Percentiles rank a stretch among this genome's conserved stretches.
Conservation (phyloP, 2,888 invertebrate species). For the Eumacrocentrus americanus region DNA sequence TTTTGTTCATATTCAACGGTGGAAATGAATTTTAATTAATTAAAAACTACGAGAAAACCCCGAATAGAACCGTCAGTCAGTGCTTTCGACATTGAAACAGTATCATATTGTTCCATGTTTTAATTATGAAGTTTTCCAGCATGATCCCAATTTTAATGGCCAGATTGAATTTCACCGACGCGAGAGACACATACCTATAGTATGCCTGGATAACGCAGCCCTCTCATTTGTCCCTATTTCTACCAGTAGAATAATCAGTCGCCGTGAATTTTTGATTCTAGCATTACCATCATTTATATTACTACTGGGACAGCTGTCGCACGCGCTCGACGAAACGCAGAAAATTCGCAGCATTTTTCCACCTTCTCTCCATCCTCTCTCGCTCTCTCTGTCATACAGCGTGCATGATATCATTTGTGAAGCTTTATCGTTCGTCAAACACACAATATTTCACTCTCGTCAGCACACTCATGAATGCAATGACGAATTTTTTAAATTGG, state of each 20-base stretch:
- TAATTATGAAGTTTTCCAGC: not conserved
- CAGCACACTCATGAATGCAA: not conserved
- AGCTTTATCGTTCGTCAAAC: not conserved
- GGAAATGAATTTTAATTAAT: no score
- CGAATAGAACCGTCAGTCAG: no score
- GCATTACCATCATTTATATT: not conserved
- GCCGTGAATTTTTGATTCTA: constrained; percentile 22
- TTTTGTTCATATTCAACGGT: no score
- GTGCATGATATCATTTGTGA: not conserved
- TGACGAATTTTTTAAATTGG: not conserved
- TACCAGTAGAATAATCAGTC: constrained; percentile 3
- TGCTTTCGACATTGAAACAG: no score
- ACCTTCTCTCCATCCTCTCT: no score
- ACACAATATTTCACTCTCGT: not conserved
- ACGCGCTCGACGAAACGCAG: not conserved
- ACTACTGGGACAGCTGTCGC: constrained; percentile 19
- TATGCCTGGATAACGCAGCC: not conserved
- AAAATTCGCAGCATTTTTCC: constrained; percentile 3
- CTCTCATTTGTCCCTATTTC: not conserved
- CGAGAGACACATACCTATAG: not conserved
- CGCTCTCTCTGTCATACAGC: not conserved
- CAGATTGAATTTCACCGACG: not conserved
- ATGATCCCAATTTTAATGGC: constrained; percentile 3
- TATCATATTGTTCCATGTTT: not conserved
- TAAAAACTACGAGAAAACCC: no score